phyloP scores from a whole-genome alignment of 2,888 invertebrate species.

The Noctua fimbriata region DNA sequence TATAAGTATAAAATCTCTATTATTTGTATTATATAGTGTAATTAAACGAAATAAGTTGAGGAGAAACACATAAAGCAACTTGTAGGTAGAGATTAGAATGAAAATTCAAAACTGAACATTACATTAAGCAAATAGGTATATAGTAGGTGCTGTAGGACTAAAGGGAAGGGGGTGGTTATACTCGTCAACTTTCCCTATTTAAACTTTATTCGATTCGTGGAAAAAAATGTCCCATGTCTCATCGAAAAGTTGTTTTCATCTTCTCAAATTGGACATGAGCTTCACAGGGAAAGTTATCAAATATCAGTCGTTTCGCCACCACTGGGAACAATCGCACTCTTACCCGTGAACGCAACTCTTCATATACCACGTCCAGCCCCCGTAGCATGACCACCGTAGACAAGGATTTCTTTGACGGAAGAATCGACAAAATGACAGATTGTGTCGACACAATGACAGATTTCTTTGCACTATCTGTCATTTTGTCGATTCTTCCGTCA shows the following conservation, averaged over 20 bases:
- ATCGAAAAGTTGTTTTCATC: background rate
- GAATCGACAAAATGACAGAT: too few species aligned
- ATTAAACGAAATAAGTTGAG: conserved; percentile 31
- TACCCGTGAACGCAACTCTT: background rate
- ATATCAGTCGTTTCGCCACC: background rate
- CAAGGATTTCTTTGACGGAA: too few species aligned
- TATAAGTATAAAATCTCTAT: conserved; percentile 71
- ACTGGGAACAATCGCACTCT: background rate
- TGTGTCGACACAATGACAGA: too few species aligned
- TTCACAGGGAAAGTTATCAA: background rate
- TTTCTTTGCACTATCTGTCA: too few species aligned
- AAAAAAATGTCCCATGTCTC: background rate
- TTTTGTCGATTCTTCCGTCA: too few species aligned
- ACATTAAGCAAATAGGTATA: background rate
- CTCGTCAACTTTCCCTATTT: background rate
- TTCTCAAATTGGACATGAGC: too few species aligned
- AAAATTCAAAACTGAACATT: background rate
- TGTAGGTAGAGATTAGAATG: background rate
- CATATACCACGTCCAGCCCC: background rate
- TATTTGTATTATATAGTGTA: conserved; percentile 64
- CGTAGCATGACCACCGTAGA: too few species aligned
- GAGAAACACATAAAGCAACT: conserved; percentile 42
- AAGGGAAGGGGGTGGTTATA: background rate
- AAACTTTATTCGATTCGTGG: background rate
- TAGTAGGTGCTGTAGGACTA: background rate